A percentile compares a stretch with the other conserved stretches of the same genome.
phyloP scores from a whole-genome alignment of 2,797 vertebrate genomes.

The Halcyon smyrnensis region DNA sequence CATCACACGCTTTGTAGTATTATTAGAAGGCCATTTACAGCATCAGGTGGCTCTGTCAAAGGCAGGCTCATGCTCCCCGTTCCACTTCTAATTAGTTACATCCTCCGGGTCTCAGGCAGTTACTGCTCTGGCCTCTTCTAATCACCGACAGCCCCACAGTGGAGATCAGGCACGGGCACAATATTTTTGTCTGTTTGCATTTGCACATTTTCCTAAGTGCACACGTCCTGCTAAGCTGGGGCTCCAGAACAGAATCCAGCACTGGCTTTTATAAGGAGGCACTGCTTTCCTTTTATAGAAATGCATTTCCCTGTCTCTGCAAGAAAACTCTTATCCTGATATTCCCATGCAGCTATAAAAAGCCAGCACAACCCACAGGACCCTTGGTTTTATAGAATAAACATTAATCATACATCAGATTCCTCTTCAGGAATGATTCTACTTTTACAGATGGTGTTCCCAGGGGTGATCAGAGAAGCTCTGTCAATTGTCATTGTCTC shows the following conservation, averaged over 20 bases:
- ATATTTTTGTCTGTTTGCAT: not conserved
- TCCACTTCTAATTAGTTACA: slow-evolving; percentile 13
- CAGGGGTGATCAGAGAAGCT: slow-evolving; percentile 13
- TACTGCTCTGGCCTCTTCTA: not conserved
- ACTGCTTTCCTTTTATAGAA: slow-evolving; percentile 79
- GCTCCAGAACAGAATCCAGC: slow-evolving; percentile 65
- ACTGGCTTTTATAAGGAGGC: slow-evolving; percentile 37
- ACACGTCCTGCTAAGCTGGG: slow-evolving; percentile 51
- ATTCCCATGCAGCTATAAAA: slow-evolving; percentile 84
- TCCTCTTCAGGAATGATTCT: slow-evolving; percentile 38
- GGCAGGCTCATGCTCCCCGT: not conserved
- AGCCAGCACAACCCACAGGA: slow-evolving; percentile 71
- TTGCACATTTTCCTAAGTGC: not conserved
- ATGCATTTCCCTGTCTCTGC: slow-evolving; percentile 63
- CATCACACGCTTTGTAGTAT: not conserved
- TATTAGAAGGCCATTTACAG: not conserved
- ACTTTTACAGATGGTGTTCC: slow-evolving; percentile 4
- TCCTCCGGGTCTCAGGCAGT: not conserved
- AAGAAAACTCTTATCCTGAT: slow-evolving; percentile 53
- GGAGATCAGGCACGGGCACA: not conserved
- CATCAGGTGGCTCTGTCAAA: not conserved
- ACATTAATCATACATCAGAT: slow-evolving; percentile 70
- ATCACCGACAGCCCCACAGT: not conserved
- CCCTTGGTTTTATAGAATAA: slow-evolving; percentile 67
- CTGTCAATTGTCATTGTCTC: not conserved